These are phyloP conservation scores for Pentalonia nigronervosa DNA, from an alignment of 1,140 invertebrate genomes.

Conservation along the genomic window DNA sequence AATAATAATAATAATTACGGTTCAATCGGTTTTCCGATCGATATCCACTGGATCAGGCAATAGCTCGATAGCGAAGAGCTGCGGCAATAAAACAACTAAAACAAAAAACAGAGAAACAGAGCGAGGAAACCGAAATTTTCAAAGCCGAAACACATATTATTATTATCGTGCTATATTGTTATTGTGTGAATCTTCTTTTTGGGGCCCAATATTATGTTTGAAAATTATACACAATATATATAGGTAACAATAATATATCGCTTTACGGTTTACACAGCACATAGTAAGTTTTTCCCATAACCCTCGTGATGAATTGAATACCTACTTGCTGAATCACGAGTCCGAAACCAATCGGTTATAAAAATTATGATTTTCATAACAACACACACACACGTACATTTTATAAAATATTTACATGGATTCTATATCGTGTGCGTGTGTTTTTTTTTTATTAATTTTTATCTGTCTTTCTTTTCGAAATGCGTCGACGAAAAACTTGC, in stretches of 20 bases:
- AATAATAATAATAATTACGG: neutral
- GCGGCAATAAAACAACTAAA: neutral
- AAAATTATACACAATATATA: neutral
- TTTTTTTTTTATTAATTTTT: neutral
- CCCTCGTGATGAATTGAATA: neutral
- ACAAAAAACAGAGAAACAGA: neutral
- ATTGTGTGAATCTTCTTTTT: neutral
- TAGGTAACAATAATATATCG: neutral
- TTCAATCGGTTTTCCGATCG: neutral
- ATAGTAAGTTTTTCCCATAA: slow-evolving; percentile 15
- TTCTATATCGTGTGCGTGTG: neutral
- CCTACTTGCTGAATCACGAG: slow-evolving; percentile 40
- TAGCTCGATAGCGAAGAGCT: neutral
- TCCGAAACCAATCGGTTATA: slow-evolving; percentile 48
- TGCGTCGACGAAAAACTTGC: slow-evolving; percentile 9
- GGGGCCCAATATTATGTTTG: neutral
- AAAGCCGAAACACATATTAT: neutral
- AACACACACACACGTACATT: neutral
- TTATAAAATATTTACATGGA: neutral
- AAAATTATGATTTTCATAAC: slow-evolving; percentile 47
- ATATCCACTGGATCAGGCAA: too few relatives aligned
- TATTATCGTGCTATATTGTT: neutral
- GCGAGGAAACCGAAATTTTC: neutral
- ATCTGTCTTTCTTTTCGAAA: neutral
- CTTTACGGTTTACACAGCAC: neutral